A percentile compares a stretch with the other conserved stretches of the same genome.
phyloP scores from a whole-genome alignment of 1,140 invertebrate genomes.

The Uloborus diversus region DNA sequence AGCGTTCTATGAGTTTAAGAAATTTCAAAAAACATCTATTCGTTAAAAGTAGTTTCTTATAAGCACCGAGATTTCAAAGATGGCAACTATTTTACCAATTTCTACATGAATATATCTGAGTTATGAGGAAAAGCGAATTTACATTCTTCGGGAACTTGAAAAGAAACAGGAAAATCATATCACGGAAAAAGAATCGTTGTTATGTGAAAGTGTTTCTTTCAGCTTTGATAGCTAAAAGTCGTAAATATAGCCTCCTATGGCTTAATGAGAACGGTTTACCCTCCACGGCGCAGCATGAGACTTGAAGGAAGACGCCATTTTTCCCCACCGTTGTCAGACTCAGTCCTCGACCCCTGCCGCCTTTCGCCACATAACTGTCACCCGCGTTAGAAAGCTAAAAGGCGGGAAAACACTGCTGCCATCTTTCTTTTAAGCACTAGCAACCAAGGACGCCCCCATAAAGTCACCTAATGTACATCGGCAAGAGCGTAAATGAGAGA shows the following conservation, averaged over 20 bases:
- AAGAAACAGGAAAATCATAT: too few species aligned
- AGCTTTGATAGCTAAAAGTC: not conserved
- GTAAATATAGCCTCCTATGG: not conserved
- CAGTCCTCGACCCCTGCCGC: not conserved
- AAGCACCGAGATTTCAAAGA: too few species aligned
- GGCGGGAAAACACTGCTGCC: not conserved
- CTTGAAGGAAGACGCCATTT: not conserved
- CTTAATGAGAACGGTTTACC: not conserved
- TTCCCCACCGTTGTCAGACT: not conserved
- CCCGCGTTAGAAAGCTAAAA: not conserved
- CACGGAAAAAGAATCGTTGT: not conserved
- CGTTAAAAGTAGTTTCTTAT: too few species aligned
- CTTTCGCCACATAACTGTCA: not conserved
- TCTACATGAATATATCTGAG: too few species aligned
- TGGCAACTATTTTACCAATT: too few species aligned
- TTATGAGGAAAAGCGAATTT: too few species aligned
- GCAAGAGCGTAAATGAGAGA: not conserved
- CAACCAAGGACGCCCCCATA: not conserved
- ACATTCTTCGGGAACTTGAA: too few species aligned
- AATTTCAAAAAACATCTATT: too few species aligned
- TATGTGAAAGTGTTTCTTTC: not conserved
- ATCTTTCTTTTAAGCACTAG: not conserved
- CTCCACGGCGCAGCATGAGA: not conserved
- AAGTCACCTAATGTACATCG: not conserved
- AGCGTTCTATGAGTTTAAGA: too few species aligned